phyloP scores from a whole-genome alignment of 2,113 vertebrate species.

The Cichladusa arquata region DNA sequence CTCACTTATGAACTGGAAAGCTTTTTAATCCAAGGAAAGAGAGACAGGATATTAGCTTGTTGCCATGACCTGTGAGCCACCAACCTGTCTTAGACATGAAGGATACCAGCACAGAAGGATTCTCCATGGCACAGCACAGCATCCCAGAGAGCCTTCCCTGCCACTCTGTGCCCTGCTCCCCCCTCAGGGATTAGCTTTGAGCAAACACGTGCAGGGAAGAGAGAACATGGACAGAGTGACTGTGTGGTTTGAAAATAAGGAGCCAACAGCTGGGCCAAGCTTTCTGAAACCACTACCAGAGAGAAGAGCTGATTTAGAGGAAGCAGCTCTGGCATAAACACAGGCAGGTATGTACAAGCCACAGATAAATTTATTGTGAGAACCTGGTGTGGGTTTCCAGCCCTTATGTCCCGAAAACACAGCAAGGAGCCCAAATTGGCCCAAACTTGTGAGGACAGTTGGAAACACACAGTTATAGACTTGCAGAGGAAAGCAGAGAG shows the following conservation, averaged over 20 bases:
- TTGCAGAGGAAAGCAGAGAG: neutral
- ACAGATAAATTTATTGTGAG: neutral
- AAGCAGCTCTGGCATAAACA: neutral
- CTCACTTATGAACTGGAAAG: neutral
- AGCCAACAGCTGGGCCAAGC: neutral
- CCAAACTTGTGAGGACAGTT: neutral
- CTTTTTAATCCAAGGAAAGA: neutral
- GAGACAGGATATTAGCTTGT: neutral
- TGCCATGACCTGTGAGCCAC: neutral
- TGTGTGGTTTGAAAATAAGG: neutral
- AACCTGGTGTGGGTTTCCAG: neutral
- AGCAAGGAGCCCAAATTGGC: neutral
- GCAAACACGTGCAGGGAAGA: rapidly evolving
- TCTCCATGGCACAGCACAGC: rapidly evolving
- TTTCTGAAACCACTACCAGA: rapidly evolving
- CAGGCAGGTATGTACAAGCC: neutral
- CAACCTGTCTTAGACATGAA: neutral
- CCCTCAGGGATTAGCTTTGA: neutral
- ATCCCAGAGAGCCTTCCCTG: neutral
- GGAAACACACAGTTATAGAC: rapidly evolving
- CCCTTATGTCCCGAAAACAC: rapidly evolving
- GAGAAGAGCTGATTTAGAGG: neutral
- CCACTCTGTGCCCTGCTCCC: neutral
- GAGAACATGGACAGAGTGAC: neutral
- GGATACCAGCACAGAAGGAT: neutral